phyloP scores from a whole-genome alignment of 2,113 vertebrate genomes.

The Sorex araneus region DNA sequence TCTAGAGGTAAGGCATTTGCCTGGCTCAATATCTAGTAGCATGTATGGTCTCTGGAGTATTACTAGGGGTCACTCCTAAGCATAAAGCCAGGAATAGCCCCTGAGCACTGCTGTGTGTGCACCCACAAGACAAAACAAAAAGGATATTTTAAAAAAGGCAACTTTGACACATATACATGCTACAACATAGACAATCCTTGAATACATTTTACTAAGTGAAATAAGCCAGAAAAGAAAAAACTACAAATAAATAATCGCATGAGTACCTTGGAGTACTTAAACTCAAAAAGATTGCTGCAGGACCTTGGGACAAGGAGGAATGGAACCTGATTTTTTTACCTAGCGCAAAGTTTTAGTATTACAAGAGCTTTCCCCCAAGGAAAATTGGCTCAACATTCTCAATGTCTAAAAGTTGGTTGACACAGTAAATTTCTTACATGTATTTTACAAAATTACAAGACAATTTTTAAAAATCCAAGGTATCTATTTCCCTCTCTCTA shows the following conservation, averaged over 20 bases:
- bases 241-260: background rate
- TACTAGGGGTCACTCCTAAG: too few species aligned
- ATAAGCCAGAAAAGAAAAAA: conserved; percentile 7
- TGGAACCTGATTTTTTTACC: background rate
- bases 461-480: background rate
- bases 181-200: background rate
- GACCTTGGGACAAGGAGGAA: background rate
- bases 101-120: too few species aligned
- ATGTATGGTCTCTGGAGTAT: too few species aligned
- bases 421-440: background rate
- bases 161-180: background rate
- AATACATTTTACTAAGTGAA: conserved; percentile 17
- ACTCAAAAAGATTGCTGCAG: background rate
- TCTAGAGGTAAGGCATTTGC: too few species aligned
- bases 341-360: background rate
- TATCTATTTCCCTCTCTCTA: conserved; percentile 26
- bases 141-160: background rate
- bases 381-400: background rate
- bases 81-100: too few species aligned
- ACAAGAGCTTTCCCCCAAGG: background rate
- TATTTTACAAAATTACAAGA: conserved; percentile 24
- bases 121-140: too few species aligned
- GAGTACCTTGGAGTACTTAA: background rate
- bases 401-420: background rate
- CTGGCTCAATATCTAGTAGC: too few species aligned